Percentiles rank a stretch among this genome's conserved stretches.
These are phyloP conservation scores for Molossus molossus DNA, from an alignment of 2,797 vertebrate species.

Conservation along the genomic window DNA sequence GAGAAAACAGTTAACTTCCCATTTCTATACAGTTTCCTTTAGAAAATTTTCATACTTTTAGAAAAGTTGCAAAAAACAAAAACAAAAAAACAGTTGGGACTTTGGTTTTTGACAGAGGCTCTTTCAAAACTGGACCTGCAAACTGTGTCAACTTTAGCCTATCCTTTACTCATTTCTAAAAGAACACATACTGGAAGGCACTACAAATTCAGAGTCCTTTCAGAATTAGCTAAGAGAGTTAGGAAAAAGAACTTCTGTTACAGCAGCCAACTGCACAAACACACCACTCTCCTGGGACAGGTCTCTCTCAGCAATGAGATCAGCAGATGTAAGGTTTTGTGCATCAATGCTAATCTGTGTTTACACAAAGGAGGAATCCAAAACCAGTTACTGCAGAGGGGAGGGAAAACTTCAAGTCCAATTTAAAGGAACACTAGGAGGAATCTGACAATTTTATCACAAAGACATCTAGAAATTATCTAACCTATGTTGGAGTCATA, in stretches of 20 bases:
- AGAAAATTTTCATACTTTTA: constrained; percentile 70
- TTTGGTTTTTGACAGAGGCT: constrained; percentile 74
- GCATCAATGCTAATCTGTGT: constrained; percentile 62
- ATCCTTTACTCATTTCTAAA: constrained; percentile 65
- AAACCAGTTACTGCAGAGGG: constrained; percentile 50
- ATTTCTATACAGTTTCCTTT: constrained; percentile 64
- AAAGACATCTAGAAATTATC: constrained; percentile 71
- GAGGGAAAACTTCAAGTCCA: constrained; percentile 57
- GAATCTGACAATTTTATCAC: constrained; percentile 74
- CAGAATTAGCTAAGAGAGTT: constrained; percentile 44
- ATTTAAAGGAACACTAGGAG: constrained; percentile 67
- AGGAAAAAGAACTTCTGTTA: constrained; percentile 66
- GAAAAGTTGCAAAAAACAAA: constrained; percentile 67
- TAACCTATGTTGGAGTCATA: constrained; percentile 68
- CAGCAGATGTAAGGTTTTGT: constrained; percentile 66
- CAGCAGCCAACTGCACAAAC: constrained; percentile 75
- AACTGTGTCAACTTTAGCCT: constrained; percentile 55
- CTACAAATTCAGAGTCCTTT: constrained; percentile 50
- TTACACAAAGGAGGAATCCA: constrained; percentile 66
- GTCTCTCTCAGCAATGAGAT: constrained; percentile 70
- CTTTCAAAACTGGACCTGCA: constrained; percentile 67
- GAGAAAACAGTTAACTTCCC: constrained; percentile 52
- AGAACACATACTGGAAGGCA: constrained; percentile 32
- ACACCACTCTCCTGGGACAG: constrained; percentile 73
- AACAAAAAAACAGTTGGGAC: constrained; percentile 38